Conservation (phyloP, 2,888 invertebrate genomes). For the Diogma glabrata region DNA sequence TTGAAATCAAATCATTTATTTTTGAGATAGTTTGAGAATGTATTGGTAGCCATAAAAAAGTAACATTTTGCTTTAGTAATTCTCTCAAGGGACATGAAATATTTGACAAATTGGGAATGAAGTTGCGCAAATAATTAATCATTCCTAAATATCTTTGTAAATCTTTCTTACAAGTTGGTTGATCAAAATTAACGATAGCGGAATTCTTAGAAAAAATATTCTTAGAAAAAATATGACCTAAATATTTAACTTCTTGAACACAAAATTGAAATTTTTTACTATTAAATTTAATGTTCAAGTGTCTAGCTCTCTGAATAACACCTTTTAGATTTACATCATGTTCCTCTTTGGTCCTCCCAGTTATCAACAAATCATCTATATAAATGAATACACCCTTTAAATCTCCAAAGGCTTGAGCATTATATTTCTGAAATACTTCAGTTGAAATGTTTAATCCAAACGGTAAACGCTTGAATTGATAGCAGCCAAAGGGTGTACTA, state of each 20-base stretch:
- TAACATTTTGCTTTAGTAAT: constrained; percentile 16
- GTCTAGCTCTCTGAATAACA: constrained; percentile 10
- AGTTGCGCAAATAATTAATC: constrained; percentile 15
- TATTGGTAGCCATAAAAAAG: constrained; percentile 13
- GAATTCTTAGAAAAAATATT: neutral
- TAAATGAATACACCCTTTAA: constrained; percentile 11
- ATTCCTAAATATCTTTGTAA: constrained; percentile 14
- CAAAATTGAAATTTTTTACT: constrained; percentile 14
- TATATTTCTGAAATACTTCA: no score
- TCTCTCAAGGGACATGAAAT: constrained; percentile 14
- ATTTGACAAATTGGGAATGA: constrained; percentile 15
- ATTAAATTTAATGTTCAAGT: constrained; percentile 14
- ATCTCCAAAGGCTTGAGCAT: no score
- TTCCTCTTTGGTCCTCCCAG: constrained; percentile 10
- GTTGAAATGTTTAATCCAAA: no score
- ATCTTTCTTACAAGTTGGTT: constrained; percentile 11
- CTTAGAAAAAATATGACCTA: constrained; percentile 15
- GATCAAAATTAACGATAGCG: constrained; percentile 3
- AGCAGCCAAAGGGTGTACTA: no score
- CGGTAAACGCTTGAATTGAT: no score
- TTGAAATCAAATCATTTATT: constrained; percentile 14
- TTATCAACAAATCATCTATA: constrained; percentile 14
- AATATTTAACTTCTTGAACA: constrained; percentile 13
- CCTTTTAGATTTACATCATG: constrained; percentile 13
- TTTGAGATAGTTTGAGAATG: constrained; percentile 14